A percentile compares a stretch with the other conserved stretches of the same genome.
Evolutionary conservation across 2,113 vertebrate genomes (phyloP).

Genomic region (Cyanoramphus novaezelandiae): DNA sequence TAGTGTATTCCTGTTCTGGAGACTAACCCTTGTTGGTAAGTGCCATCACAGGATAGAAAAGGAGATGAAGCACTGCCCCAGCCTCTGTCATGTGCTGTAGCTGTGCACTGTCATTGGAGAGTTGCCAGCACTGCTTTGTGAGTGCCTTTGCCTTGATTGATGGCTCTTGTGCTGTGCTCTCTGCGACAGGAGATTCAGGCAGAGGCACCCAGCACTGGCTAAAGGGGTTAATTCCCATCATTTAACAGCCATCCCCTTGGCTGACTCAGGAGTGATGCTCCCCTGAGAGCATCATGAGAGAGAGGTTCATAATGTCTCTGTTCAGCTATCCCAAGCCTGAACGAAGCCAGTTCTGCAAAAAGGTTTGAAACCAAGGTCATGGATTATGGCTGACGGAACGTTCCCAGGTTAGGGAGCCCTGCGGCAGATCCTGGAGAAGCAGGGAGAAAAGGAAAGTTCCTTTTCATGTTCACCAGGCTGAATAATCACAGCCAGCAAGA

Average conservation of each 20-base stretch:
- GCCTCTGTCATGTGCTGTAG: background rate
- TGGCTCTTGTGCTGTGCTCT: background rate
- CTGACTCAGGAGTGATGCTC: background rate
- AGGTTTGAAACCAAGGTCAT: background rate
- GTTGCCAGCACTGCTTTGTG: rapidly evolving
- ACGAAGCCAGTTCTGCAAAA: background rate
- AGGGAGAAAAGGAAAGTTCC: background rate
- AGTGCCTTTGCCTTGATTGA: background rate
- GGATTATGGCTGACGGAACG: background rate
- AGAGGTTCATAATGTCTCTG: background rate
- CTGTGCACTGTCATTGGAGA: rapidly evolving
- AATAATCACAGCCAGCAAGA: background rate
- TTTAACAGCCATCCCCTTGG: background rate
- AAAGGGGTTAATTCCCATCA: background rate
- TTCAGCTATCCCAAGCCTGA: background rate
- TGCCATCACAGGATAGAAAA: background rate
- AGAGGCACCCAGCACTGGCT: too few species aligned
- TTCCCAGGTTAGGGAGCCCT: background rate
- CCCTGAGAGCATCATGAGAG: background rate
- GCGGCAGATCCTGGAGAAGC: background rate
- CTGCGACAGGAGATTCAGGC: background rate
- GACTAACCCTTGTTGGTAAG: background rate
- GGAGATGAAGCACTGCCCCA: background rate
- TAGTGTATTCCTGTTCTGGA: background rate
- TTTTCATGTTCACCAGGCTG: background rate